Base-by-base conservation (phyloP, 1,140 invertebrate species). In the Rhagoletis pomonella region DNA sequence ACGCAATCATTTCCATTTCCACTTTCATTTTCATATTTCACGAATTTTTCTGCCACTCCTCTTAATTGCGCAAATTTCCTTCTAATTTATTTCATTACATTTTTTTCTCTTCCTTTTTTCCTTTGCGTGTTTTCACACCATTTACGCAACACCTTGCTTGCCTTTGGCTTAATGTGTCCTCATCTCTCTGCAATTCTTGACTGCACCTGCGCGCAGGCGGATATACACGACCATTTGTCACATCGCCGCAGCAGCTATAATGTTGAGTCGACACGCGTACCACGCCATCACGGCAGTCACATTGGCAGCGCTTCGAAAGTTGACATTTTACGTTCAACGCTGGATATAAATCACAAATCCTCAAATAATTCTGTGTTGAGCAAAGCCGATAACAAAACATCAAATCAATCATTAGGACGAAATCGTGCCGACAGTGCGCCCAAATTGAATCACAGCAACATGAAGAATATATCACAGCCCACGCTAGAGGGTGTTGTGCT, bases 241-340 rank as follows among this genome's bases (percentile, higher is more conserved):
- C 91, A 92, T 89, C 91, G 92, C 58, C 91, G 92, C 65, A 93
- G 92, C 90, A 93, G 92, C 88, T 93, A 93, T 88, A 93, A 93
- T 86, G 92, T 93, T 77, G 92, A 93, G 69, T 92, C 90, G 47
- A 87, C 91, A 77, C 90, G 90, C 6, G 89, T 90, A 85, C 90
- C 91, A n/a, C 89, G 87, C 67, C 90, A 92, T 85, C 90, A 92
- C 81, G 87, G 87, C 58, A 81, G 73, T 81, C 47, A 81, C 73
- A 93, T 93, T 86, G 94, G 94, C 0, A 95, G 94, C 42, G 94
- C 94, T 10, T 96, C 95, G 17, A 96, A 95, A 90, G 95, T 95
- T 86, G 95, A 96, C 91, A 92, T 96, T 64, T 91, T 96, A 17
- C 94, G 95, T 69, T 96, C 95, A 12, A 94, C 95, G 0, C 90